A percentile compares a stretch with the other conserved stretches of the same genome.
Evolutionary conservation across 2,797 vertebrate genomes (phyloP).

Genomic region (Alfaro cultratus): DNA sequence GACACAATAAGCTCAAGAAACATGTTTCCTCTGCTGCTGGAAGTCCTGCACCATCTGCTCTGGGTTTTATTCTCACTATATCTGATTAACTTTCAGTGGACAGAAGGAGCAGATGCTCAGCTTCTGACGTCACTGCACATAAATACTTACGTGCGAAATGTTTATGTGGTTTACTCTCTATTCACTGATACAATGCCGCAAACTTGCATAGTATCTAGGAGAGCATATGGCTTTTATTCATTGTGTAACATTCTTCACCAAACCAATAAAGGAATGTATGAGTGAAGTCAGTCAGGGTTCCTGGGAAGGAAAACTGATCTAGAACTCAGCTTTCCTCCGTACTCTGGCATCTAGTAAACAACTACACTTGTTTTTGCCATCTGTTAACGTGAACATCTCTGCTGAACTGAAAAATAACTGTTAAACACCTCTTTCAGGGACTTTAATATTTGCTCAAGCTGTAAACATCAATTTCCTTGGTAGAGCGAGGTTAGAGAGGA

Average conservation of each 20-base stretch:
- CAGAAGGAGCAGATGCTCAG: constrained; percentile 18
- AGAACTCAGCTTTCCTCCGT: constrained; percentile 1
- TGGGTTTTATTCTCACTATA: constrained; percentile 8
- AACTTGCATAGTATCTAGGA: background rate
- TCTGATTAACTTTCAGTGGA: constrained; percentile 29
- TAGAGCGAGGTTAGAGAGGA: background rate
- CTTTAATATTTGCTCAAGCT: background rate
- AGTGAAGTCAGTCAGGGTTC: constrained; percentile 13
- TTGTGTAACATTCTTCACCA: constrained; percentile 30
- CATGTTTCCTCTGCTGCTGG: constrained; percentile 22
- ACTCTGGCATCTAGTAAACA: background rate
- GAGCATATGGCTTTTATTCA: background rate
- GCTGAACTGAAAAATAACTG: background rate
- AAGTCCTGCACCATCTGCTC: constrained; percentile 33
- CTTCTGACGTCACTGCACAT: constrained; percentile 1
- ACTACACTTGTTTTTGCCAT: background rate
- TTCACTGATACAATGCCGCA: background rate
- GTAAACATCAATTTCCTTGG: background rate
- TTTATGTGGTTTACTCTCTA: background rate
- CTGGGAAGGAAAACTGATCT: constrained; percentile 22
- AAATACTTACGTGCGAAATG: background rate
- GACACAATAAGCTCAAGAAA: constrained; percentile 46
- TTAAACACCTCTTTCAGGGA: background rate
- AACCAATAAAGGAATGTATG: constrained; percentile 22
- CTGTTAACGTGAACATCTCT: background rate